A percentile compares a stretch with the other conserved stretches of the same genome.
phyloP scores from a whole-genome alignment of 2,797 vertebrate species.

The Anguilla megastoma region DNA sequence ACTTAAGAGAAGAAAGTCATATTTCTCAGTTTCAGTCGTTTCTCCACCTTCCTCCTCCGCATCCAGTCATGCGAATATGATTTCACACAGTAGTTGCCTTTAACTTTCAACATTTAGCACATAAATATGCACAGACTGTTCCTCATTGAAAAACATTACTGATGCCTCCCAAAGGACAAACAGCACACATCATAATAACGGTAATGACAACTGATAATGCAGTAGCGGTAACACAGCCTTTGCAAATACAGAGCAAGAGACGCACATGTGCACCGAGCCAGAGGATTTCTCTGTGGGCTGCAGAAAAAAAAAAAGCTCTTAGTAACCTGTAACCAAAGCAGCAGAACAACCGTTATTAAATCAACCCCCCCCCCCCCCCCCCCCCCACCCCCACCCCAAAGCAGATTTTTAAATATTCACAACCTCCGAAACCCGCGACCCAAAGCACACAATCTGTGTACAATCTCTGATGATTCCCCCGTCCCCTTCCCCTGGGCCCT shows the following conservation, averaged over 20 bases:
- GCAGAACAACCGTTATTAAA: slow-evolving; percentile 8
- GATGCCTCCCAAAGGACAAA: neutral
- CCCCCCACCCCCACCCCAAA: neutral
- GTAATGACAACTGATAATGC: neutral
- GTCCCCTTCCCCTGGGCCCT: slow-evolving; percentile 38
- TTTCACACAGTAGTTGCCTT: slow-evolving; percentile 2
- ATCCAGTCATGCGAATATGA: slow-evolving; percentile 8
- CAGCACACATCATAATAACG: neutral
- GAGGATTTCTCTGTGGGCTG: slow-evolving; percentile 34
- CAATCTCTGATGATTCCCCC: slow-evolving; percentile 52
- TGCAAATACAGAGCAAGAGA: slow-evolving; percentile 4
- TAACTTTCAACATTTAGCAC: neutral
- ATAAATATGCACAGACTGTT: neutral
- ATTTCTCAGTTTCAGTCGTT: slow-evolving; percentile 42
- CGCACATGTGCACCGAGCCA: slow-evolving; percentile 42
- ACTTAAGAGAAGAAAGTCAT: slow-evolving; percentile 63
- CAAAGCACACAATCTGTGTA: slow-evolving; percentile 48
- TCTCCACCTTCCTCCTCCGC: slow-evolving; percentile 42
- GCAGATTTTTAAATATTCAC: slow-evolving; percentile 32
- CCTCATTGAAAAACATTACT: neutral
- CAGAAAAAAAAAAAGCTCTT: neutral
- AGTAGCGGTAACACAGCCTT: neutral
- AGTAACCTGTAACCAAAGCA: neutral
- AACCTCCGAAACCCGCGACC: slow-evolving; percentile 48
- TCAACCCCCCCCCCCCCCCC: neutral